Percentiles rank a stretch among this genome's conserved stretches.
Conservation (phyloP, 1,140 invertebrate species). For the Trichogramma pretiosum region DNA sequence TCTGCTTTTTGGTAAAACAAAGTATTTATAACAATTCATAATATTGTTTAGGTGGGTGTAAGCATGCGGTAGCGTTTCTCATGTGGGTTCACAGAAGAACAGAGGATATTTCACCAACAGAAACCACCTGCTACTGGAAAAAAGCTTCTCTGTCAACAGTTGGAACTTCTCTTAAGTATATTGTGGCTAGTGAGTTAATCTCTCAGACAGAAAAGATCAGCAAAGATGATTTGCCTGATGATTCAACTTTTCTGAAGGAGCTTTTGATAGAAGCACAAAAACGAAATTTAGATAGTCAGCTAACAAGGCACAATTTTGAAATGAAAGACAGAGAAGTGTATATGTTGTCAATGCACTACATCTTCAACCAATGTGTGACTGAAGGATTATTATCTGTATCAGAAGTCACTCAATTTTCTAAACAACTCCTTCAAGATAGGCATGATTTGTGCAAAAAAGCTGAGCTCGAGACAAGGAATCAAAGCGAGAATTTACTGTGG, state of each 20-base stretch:
- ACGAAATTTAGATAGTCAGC: conserved; percentile 14
- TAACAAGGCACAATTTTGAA: conserved; percentile 7
- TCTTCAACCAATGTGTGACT: too few relatives aligned
- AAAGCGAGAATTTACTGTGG: conserved; percentile 24
- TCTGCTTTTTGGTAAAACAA: too few relatives aligned
- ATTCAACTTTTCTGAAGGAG: conserved; percentile 5
- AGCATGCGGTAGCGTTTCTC: conserved; percentile 22
- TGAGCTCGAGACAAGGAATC: conserved; percentile 17
- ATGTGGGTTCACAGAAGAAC: conserved; percentile 20
- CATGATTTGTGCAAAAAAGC: too few relatives aligned
- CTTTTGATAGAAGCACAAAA: conserved; percentile 10
- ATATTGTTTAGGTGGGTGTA: conserved; percentile 19
- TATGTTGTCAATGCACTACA: conserved; percentile 19
- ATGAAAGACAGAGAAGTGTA: conserved; percentile 7
- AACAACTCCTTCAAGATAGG: too few relatives aligned
- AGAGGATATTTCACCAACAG: conserved; percentile 19
- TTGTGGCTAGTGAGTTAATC: background rate
- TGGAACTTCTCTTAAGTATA: background rate
- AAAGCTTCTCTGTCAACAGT: conserved; percentile 18
- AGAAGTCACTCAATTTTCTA: conserved; percentile 13
- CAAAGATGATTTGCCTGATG: background rate
- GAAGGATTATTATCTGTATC: conserved; percentile 11
- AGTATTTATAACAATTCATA: background rate
- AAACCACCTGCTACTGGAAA: conserved; percentile 22
- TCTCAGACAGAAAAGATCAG: background rate